Evolutionary conservation across 2,113 vertebrate species (phyloP).

Genomic region (human): DNA sequence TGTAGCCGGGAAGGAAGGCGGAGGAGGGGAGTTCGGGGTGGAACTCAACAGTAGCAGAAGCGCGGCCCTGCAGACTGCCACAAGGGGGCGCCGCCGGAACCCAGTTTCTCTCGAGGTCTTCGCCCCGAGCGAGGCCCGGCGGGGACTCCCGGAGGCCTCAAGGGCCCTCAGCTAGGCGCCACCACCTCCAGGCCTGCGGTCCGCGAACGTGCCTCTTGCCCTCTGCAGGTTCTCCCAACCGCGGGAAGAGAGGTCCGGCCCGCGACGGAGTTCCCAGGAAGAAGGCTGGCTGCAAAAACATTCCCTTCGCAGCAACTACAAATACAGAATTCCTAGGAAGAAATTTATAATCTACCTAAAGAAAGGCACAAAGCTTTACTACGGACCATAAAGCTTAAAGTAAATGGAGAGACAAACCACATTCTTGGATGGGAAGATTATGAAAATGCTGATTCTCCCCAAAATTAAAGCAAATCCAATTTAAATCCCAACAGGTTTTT

Average conservation of each 20-base stretch:
- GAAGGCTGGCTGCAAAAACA: neutral
- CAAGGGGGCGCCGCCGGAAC: neutral
- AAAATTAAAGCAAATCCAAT: neutral
- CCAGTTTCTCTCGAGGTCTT: too few relatives aligned
- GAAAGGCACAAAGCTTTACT: neutral
- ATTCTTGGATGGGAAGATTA: neutral
- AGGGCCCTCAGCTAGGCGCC: rapidly evolving
- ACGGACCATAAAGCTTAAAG: neutral
- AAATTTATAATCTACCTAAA: neutral
- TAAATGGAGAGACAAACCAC: neutral
- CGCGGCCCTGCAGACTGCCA: neutral
- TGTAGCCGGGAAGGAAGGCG: neutral
- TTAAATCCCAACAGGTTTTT: neutral
- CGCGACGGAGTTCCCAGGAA: neutral
- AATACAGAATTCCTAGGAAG: neutral
- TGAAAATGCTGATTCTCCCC: neutral
- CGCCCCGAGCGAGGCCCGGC: rapidly evolving
- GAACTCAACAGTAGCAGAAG: neutral
- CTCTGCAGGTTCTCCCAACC: rapidly evolving
- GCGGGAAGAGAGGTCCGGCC: neutral
- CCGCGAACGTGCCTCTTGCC: neutral
- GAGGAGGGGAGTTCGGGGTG: neutral
- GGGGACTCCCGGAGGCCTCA: neutral
- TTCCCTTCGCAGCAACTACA: neutral
- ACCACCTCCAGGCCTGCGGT: neutral